A percentile compares a stretch with the other conserved stretches of the same genome.
These are phyloP conservation scores for Mamestra brassicae DNA, from an alignment of 2,888 invertebrate genomes.

Conservation along the genomic window DNA sequence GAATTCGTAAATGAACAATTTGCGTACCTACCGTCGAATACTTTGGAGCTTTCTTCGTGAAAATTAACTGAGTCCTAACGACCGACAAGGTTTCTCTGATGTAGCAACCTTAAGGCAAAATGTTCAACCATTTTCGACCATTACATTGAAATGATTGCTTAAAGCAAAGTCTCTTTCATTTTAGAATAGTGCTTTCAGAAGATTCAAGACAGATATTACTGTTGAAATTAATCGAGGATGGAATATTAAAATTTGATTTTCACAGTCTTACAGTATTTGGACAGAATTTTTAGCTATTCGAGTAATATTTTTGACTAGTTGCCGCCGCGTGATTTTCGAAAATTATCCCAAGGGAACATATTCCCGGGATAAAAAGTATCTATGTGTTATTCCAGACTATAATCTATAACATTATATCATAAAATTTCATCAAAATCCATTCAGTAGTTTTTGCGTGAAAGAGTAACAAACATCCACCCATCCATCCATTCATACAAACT, in stretches of 20 bases:
- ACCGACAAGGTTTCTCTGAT: slow-evolving; percentile 58
- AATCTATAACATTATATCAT: no score
- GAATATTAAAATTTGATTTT: slow-evolving; percentile 13
- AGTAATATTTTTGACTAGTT: slow-evolving; percentile 6
- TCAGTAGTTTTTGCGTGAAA: no score
- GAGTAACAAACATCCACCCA: no score
- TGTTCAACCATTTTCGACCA: slow-evolving; percentile 67
- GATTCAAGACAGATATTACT: slow-evolving; percentile 35
- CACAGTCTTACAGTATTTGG: neutral
- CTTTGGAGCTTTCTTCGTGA: slow-evolving; percentile 64
- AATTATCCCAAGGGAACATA: no score
- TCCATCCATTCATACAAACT: no score
- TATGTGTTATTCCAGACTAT: no score
- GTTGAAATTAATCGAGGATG: slow-evolving; percentile 24
- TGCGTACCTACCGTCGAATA: slow-evolving; percentile 64
- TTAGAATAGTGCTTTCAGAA: slow-evolving; percentile 30
- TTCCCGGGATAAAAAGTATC: no score
- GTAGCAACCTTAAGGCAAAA: slow-evolving; percentile 66
- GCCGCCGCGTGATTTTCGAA: no score
- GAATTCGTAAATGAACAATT: slow-evolving; percentile 73
- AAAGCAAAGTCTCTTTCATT: slow-evolving; percentile 63
- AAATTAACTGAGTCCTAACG: slow-evolving; percentile 71
- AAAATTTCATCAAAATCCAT: no score
- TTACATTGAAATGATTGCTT: slow-evolving; percentile 68
- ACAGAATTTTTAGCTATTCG: neutral